A percentile compares a stretch with the other conserved stretches of the same genome.
Evolutionary conservation across 2,113 vertebrate species (phyloP).

Genomic region (Thunnus maccoyii): DNA sequence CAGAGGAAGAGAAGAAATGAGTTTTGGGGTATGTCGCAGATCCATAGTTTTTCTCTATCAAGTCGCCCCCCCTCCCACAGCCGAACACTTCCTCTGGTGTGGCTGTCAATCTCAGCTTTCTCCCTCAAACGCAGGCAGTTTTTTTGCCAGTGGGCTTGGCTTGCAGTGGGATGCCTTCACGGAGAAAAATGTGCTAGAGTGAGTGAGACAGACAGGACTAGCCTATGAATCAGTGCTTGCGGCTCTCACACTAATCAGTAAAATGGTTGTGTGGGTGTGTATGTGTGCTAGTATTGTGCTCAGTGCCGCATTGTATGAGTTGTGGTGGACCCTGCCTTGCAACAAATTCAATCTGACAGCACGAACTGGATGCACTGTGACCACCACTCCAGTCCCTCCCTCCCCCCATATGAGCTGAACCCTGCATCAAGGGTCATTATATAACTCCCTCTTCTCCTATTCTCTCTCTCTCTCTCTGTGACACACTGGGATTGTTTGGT

Average conservation of each 20-base stretch:
- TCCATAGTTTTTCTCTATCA: neutral
- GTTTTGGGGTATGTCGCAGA: slow-evolving; percentile 8
- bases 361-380: slow-evolving; percentile 72
- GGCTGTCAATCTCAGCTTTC: slow-evolving; percentile 40
- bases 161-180: slow-evolving; percentile 33
- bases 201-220: slow-evolving; percentile 49
- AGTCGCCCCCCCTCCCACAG: neutral
- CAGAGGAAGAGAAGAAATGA: slow-evolving; percentile 33
- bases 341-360: slow-evolving; percentile 78
- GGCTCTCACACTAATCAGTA: slow-evolving; percentile 70
- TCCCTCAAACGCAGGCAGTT: slow-evolving; percentile 14
- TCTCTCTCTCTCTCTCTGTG: slow-evolving; percentile 23
- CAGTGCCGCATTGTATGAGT: slow-evolving; percentile 58
- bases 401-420: slow-evolving; percentile 56
- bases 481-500: slow-evolving; percentile 54
- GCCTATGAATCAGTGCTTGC: slow-evolving; percentile 61
- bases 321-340: slow-evolving; percentile 64
- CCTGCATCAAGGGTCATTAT: slow-evolving; percentile 69
- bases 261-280: slow-evolving; percentile 34
- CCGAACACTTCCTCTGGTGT: slow-evolving; percentile 1
- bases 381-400: slow-evolving; percentile 53
- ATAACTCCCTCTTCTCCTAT: slow-evolving; percentile 50
- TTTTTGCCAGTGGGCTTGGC: slow-evolving; percentile 5
- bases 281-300: slow-evolving; percentile 17
- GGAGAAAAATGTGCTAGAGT: slow-evolving; percentile 40